Base-by-base conservation (phyloP, 2,113 vertebrate species). In the Amphilophus citrinellus region DNA sequence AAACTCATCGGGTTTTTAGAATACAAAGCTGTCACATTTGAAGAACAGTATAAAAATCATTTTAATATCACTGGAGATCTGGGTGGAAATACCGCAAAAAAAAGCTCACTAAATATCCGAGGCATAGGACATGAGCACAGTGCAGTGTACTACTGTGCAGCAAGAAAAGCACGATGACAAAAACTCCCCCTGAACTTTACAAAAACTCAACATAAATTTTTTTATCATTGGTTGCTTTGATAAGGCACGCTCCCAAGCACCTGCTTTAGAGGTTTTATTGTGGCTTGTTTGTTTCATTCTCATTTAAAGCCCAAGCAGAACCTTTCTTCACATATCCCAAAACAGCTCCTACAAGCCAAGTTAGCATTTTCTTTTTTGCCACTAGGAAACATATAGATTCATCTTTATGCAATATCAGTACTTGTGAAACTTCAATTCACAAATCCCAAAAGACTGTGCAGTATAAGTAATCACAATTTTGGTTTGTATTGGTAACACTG, bases 121-220 rank as follows among this genome's bases (percentile, higher is more conserved):
- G 35, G 35, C 35, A 35, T 35, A 7, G 35, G 7, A 6, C 35
- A 22, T 6, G 20, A 84, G 15, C 62, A 91, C 24, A 87, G 56
- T 3, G 87, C 88, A 24, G 58, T 3, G 15, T 95, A 94, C 62
- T 94, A 88, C 84, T 94, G 94, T 92, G 88, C 93, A 83, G 92
- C 91, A 1, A 82, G 87, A 2, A 17, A 59, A 30, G 79, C 95
- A 95, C 95, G 47, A 22, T 32, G 63, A 62, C 24, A 35, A 56
- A 89, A 30, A 60, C 61, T 61, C 42, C 27, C 62, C 57, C 11
- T 35, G 18, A 27, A 44, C 65, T 27, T 27, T 10, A 44, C 63
- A 66, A 66, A 66, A 66, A 66, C 30, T 62, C 9, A 2, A 15
- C 30, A 30, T 30, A 30, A 30, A 22, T 35, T 17, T 44, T 42